These are phyloP conservation scores for Xenopus tropicalis DNA, from an alignment of 2,113 vertebrate genomes.

Conservation along the genomic window DNA sequence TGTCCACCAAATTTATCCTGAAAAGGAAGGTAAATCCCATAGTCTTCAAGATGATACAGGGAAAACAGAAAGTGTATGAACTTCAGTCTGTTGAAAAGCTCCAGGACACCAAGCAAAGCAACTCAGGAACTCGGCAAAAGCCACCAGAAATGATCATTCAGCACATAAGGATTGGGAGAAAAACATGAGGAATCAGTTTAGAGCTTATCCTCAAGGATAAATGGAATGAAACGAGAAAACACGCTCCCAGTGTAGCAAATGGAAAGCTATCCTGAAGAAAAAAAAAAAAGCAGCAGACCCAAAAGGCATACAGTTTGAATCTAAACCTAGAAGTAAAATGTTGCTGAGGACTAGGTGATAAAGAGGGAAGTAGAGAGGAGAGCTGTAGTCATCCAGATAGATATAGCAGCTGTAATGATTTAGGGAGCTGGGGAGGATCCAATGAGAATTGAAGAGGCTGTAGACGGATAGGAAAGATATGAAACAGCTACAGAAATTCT, in stretches of 20 bases:
- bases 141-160: slow-evolving; percentile 3
- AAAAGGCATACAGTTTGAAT: background rate
- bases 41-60: slow-evolving; percentile 47
- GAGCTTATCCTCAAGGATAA: slow-evolving; percentile 38
- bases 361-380: slow-evolving; percentile 15
- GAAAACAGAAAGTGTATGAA: slow-evolving; percentile 34
- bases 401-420: slow-evolving; percentile 35
- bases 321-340: background rate
- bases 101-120: slow-evolving; percentile 42
- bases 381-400: slow-evolving; percentile 43
- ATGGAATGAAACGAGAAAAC: slow-evolving; percentile 11
- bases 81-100: slow-evolving; percentile 47
- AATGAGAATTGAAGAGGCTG: slow-evolving; percentile 47
- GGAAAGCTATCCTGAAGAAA: background rate
- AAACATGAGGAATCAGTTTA: background rate
- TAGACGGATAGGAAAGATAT: slow-evolving; percentile 5
- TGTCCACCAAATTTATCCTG: slow-evolving; percentile 49
- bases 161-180: slow-evolving; percentile 13
- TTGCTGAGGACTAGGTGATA: slow-evolving; percentile 2
- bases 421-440: slow-evolving; percentile 46
- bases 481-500: slow-evolving; percentile 29
- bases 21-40: slow-evolving; percentile 56
- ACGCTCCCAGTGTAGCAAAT: slow-evolving; percentile 1
- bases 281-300: background rate
- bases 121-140: slow-evolving; percentile 18